A percentile compares a stretch with the other conserved stretches of the same genome.
Evolutionary conservation across 2,797 vertebrate genomes (phyloP).

Genomic region (Bucorvus abyssinicus): DNA sequence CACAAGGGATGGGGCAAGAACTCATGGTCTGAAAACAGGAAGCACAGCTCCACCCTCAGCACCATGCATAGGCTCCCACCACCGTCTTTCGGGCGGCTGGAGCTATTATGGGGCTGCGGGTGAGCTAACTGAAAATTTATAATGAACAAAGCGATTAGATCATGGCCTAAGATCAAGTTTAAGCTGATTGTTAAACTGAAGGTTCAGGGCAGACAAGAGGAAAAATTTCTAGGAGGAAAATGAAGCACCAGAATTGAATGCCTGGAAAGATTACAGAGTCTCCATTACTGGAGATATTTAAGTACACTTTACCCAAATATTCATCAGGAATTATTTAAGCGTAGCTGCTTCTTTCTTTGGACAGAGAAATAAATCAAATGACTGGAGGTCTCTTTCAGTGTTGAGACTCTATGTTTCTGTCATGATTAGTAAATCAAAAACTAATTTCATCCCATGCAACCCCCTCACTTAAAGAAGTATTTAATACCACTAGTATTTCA

Average conservation of each 20-base stretch:
- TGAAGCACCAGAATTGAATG: background rate
- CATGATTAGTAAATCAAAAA: background rate
- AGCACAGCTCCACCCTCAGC: background rate
- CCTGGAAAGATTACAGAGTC: background rate
- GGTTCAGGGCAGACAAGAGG: background rate
- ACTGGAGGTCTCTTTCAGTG: background rate
- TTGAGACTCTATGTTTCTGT: background rate
- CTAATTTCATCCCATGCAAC: background rate
- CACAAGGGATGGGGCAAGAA: background rate
- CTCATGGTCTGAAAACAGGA: background rate
- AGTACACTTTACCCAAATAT: background rate
- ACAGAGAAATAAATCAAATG: background rate
- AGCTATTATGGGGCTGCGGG: background rate
- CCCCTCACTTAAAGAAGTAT: background rate
- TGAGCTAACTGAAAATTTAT: slow-evolving; percentile 6
- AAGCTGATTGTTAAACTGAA: slow-evolving; percentile 34
- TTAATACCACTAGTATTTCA: background rate
- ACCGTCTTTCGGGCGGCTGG: background rate
- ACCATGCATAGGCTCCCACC: accelerated
- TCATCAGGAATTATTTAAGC: background rate
- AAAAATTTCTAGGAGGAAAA: slow-evolving; percentile 20
- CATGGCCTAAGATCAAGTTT: background rate
- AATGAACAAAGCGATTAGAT: slow-evolving; percentile 20
- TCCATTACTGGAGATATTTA: background rate
- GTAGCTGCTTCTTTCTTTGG: background rate